Evolutionary conservation across 2,113 vertebrate species (phyloP), one percentile per base, ranked within the genome.

Genomic region (Carassius carassius): DNA sequence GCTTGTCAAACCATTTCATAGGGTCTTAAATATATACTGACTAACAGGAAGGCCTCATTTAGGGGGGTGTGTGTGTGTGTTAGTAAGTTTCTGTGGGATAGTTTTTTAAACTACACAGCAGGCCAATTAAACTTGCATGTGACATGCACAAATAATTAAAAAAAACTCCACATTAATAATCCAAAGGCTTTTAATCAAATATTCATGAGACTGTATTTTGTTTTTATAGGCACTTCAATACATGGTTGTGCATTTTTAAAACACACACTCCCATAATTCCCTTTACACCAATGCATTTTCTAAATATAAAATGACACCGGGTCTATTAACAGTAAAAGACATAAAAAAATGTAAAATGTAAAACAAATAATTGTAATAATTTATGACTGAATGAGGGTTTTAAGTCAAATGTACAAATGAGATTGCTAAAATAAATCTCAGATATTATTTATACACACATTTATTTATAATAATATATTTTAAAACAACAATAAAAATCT

Each of bases 81-180:
- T 23, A 62, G 12, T 14, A 82, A 62, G 41, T 51, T 54, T 56
- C 29, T 65, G 10, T 54, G 44, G 29, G 67, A 78, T 9, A 16
- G 73, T 4, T 32, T 51, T 29, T 76, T 54, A 25, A 5, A 19
- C 56, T 12, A 37, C 16, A 84, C 29, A 74, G n/a, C 25, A 77
- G 54, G 47, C 51, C 56, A 63, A 58, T 58, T 44, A 84, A 69
- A 32, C 19, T 56, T 5, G 19, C 87, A 78, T 0, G 16, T 54
- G 69, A 56, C 19, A 4, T 11, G 44, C 1, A 16, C 41, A 76
- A 51, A 47, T 3, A 6, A 32, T 63, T 29, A 60, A 4, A 5
- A 86, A 91, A 90, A 91, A 91, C 35, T 37, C 35, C 70, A 91
- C 89, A 93, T 93, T 82, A 94, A 94, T 94, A 92, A 93, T 72